Evolutionary conservation across 2,888 invertebrate genomes (phyloP).

Genomic region (Metellina segmentata): DNA sequence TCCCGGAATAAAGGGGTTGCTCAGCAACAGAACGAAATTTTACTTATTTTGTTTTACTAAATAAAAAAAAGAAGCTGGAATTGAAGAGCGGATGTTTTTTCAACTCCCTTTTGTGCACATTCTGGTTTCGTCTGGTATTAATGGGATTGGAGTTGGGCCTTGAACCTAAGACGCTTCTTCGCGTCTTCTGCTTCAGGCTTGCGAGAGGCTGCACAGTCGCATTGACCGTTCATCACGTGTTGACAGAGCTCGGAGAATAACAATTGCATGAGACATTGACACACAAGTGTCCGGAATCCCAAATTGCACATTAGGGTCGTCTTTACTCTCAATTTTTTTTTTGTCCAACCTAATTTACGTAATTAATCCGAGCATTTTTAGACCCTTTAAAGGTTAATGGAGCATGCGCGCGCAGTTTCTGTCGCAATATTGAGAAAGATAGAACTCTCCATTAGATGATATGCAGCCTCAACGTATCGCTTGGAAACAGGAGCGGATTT

Average conservation of each 20-base stretch:
- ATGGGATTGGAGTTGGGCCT: conserved; percentile 10
- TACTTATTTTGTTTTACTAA: not conserved
- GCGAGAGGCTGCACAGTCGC: not conserved
- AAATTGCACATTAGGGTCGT: not conserved
- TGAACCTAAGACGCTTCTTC: conserved; percentile 18
- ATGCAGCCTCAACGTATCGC: too few species aligned
- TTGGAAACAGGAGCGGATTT: too few species aligned
- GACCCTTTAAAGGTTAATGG: not conserved
- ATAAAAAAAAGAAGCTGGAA: not conserved
- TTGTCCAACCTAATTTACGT: not conserved
- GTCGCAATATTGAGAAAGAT: too few species aligned
- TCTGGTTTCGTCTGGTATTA: conserved; percentile 39
- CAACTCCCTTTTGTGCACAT: conserved; percentile 2
- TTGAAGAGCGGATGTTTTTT: not conserved
- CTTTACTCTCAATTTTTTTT: not conserved
- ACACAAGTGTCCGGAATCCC: not conserved
- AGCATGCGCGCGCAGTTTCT: not conserved
- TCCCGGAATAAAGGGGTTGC: not conserved
- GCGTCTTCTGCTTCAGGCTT: not conserved
- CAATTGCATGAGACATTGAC: not conserved
- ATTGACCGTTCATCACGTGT: not conserved
- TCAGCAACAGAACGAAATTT: not conserved
- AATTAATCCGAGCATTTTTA: not conserved
- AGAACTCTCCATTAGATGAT: too few species aligned
- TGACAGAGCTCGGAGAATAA: not conserved